Conservation (phyloP, 2,888 invertebrate genomes). For the Cerastis rubricosa region DNA sequence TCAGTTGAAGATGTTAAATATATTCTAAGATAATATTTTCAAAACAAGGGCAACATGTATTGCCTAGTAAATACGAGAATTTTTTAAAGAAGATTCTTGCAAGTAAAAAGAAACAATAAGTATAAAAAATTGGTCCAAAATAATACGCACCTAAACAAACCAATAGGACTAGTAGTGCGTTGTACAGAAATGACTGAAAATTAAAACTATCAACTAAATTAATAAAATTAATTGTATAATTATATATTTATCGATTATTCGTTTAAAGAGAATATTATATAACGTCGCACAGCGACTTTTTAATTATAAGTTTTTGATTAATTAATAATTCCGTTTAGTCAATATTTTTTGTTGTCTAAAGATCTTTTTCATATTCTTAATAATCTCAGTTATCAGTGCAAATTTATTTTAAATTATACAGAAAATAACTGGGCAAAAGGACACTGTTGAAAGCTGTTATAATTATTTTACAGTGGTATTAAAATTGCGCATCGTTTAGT, state of each 20-base stretch:
- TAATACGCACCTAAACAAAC: conserved; percentile 60
- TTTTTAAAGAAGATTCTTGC: conserved; percentile 12
- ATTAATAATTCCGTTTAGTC: conserved; percentile 36
- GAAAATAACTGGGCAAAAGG: not conserved
- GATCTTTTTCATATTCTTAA: conserved; percentile 9
- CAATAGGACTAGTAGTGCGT: conserved; percentile 71
- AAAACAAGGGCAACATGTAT: not conserved
- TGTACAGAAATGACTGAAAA: conserved; percentile 64
- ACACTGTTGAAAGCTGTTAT: not conserved
- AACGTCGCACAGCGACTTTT: conserved; percentile 55
- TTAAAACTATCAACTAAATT: conserved; percentile 58
- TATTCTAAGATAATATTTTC: not conserved
- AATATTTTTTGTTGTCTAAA: conserved; percentile 40
- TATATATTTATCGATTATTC: conserved; percentile 48
- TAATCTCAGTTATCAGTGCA: not conserved
- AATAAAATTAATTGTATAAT: conserved; percentile 51
- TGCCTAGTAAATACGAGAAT: conserved; percentile 9
- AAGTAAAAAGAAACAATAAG: conserved; percentile 21
- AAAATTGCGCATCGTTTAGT: not conserved
- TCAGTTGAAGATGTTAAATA: not conserved
- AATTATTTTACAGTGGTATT: not conserved
- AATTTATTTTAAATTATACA: not conserved
- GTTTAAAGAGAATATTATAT: conserved; percentile 36
- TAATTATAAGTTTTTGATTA: conserved; percentile 47
- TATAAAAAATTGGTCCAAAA: conserved; percentile 55